Evolutionary conservation across 2,113 vertebrate genomes (phyloP), one percentile per base, ranked within the genome.

Genomic region (Lonchura striata): DNA sequence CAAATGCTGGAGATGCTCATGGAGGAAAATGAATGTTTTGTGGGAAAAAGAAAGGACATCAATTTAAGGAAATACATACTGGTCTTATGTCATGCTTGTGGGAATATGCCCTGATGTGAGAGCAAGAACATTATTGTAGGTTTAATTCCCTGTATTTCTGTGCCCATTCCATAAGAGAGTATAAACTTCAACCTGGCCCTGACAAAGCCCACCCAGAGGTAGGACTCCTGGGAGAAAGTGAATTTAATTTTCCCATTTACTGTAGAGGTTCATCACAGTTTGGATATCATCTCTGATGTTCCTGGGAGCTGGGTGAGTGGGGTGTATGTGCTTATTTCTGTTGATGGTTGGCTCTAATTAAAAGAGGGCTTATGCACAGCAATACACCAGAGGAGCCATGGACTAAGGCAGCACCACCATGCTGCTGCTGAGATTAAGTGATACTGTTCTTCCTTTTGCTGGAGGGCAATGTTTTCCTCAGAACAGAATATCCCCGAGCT

Each of bases 381-480:
- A 4, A 37, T 50, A 33, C 39, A 52, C n/a, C 31, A 44, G 82
- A 77, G 83, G 60, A 70, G n/a, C 42, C 21, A 20, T 24, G 54
- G 46, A n/a, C 64, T 86, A 16, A 82, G 54, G 65, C 42, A 84
- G 46, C 37, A 57, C 50, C 39, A 41, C 42, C 41, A 5, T 31
- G 49, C 65, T 71, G 77, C 47, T 94, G 78, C 84, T 75, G n/a
- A 85, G 41, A 82, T 93, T 64, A 71, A 70, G 44, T 53, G 61
- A 56, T 82, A 8, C 53, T 71, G 39, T 47, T 78, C 78, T 87
- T 33, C 22, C 4, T 89, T 87, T 91, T 87, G 61, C 79, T 91
- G 78, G 30, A 90, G 87, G 84, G 82, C 71, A 72, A 31, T 82
- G 53, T 87, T 95, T 94, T 91, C 70, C 87, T 94, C 66, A 49